Base-by-base conservation (phyloP, 2,888 invertebrate species). In the Troilus luridus region DNA sequence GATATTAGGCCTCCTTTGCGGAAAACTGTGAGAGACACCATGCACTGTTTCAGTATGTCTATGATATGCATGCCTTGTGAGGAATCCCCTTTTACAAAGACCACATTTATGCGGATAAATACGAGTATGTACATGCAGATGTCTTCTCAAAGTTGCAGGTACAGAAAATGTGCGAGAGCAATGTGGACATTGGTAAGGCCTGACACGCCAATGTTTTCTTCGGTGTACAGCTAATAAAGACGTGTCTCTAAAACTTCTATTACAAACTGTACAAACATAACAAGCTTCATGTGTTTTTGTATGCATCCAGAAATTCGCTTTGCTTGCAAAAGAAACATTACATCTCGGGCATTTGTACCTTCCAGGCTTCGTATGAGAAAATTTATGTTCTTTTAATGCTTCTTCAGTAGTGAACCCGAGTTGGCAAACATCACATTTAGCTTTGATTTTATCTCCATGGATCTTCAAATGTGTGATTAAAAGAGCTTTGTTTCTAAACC, bases 201-300 rank as follows among this genome's bases (percentile, higher is more conserved):
- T 90, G 11, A 90, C 91, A 19, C 91, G 90, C 77, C 88, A 90
- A 90, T 92, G 92, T 64, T 91, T 91, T 77, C 92, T 88, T 89
- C 92, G 90, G 54, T 92, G 92, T 27, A 92, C 85, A 64, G 92
- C 92, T 17, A 92, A 90, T 54, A 92, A 88, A n/a, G 92, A 92
- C 0, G 92, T 92, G 81, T 92, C 92, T 21, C 92, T 62, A 62
- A 91, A 92, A 59, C 89, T 89, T 64, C 91, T 41, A 14, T 91
- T 91, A 64, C 92, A 92, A 8, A 92, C 91, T 60, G 72, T 91
- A 81, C 92, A 92, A 56, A 72, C 91, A 91, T 92, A 92, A 27
- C 91, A 90, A 27, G 91, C 81, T 56, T 92, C 91, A 41, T 92
- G 92, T 58, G 88, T 91, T 58, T 92, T 92, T 41, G 91, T 85